These are phyloP conservation scores for Helleia helle DNA, from an alignment of 2,888 invertebrate genomes.

Conservation along the genomic window DNA sequence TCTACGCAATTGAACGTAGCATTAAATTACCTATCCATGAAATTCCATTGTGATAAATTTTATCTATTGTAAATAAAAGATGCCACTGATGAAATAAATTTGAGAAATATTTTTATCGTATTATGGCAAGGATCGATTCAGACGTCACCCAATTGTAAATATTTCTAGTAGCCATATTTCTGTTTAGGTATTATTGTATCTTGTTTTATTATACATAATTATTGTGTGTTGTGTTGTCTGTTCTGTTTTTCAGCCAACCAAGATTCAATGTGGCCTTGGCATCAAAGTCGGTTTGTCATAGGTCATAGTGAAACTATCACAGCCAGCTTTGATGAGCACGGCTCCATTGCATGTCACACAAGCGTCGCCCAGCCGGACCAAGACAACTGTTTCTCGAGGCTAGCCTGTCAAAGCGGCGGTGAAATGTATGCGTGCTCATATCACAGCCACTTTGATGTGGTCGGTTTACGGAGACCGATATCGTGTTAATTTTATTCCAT, in stretches of 20 bases:
- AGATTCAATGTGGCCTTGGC: conserved; percentile 71
- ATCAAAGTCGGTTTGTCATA: conserved; percentile 90
- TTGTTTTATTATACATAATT: too few species aligned
- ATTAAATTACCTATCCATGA: too few species aligned
- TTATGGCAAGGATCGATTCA: too few species aligned
- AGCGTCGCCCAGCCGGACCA: background rate
- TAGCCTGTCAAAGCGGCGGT: conserved; percentile 91
- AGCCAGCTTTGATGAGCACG: conserved; percentile 97
- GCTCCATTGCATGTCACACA: conserved; percentile 54
- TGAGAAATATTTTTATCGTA: too few species aligned
- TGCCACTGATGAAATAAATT: too few species aligned
- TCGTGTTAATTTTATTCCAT: conserved; percentile 9
- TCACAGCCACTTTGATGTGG: conserved; percentile 99
- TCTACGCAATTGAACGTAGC: too few species aligned
- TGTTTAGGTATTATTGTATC: too few species aligned
- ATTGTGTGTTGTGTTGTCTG: background rate
- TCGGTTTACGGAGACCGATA: conserved; percentile 69
- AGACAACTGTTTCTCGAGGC: conserved; percentile 62
- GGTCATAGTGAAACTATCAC: conserved; percentile 84
- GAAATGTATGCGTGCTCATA: conserved; percentile 82
- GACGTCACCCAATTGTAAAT: too few species aligned
- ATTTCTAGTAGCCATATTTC: too few species aligned
- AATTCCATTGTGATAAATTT: too few species aligned
- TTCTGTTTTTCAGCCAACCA: conserved; percentile 8
- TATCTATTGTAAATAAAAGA: too few species aligned